Percentiles rank a stretch among this genome's conserved stretches.
Evolutionary conservation across 2,113 vertebrate genomes (phyloP).

Genomic region (Phaethornis superciliosus): DNA sequence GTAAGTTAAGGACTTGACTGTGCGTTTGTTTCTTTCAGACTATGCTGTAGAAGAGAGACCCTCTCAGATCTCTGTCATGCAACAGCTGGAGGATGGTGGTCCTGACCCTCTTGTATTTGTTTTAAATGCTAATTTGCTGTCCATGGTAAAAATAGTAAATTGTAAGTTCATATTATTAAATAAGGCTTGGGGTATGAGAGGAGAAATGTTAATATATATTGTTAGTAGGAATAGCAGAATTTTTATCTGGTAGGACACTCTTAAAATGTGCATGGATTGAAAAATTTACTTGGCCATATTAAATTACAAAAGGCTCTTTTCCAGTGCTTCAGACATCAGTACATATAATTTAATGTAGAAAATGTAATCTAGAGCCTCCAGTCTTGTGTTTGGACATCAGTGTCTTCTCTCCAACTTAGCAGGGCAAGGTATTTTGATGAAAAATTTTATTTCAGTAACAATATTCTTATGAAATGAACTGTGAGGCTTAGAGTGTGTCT

Average conservation of each 20-base stretch:
- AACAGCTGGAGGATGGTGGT: conserved; percentile 94
- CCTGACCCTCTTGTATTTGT: conserved; percentile 96
- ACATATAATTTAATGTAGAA: background rate
- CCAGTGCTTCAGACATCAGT: background rate
- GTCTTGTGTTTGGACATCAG: background rate
- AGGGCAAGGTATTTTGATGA: background rate
- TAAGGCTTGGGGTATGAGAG: background rate
- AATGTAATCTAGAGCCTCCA: background rate
- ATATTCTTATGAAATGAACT: background rate
- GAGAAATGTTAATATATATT: background rate
- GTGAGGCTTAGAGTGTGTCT: background rate
- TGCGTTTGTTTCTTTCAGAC: conserved; percentile 78
- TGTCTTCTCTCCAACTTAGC: background rate
- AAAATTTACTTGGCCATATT: background rate
- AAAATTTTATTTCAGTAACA: background rate
- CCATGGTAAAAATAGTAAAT: conserved; percentile 98
- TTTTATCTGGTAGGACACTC: background rate
- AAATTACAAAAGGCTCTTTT: background rate
- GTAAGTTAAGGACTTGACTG: background rate
- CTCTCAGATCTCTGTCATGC: conserved; percentile 93
- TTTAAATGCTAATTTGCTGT: conserved; percentile 96
- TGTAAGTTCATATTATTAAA: conserved; percentile 86
- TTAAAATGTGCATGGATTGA: background rate
- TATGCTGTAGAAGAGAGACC: conserved; percentile 97
- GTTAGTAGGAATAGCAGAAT: background rate